phyloP scores from a whole-genome alignment of 2,113 vertebrate genomes.

The Rhinichthys klamathensis region DNA sequence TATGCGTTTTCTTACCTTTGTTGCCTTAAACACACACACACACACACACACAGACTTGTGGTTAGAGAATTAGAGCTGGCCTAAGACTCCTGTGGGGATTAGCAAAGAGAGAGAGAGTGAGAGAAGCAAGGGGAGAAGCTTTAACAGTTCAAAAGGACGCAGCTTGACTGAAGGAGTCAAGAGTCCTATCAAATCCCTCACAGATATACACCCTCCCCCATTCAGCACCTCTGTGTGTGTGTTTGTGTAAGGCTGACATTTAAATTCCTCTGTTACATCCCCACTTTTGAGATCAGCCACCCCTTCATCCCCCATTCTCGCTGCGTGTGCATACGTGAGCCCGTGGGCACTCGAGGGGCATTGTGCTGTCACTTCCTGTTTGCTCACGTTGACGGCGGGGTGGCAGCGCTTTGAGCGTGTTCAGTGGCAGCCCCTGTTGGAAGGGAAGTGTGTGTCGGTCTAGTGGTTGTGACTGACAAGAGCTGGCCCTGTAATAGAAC shows the following conservation, averaged over 20 bases:
- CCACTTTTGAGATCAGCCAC: conserved; percentile 49
- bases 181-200: conserved; percentile 45
- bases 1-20: conserved; percentile 29
- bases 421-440: conserved; percentile 55
- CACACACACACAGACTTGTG: conserved; percentile 4
- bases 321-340: conserved; percentile 37
- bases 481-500: conserved; percentile 73
- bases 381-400: conserved; percentile 69
- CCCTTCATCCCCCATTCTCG: conserved; percentile 11
- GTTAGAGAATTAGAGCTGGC: conserved; percentile 27
- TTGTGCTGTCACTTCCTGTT: conserved; percentile 74
- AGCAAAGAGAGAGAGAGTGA: conserved; percentile 48
- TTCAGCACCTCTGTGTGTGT: conserved; percentile 51
- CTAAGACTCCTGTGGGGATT: conserved; percentile 30
- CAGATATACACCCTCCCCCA: conserved; percentile 31
- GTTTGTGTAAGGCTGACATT: conserved; percentile 65
- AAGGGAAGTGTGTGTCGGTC: conserved; percentile 56
- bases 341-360: conserved; percentile 68
- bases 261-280: conserved; percentile 67
- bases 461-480: conserved; percentile 68
- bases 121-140: conserved; percentile 46
- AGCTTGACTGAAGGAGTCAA: conserved; percentile 38
- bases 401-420: conserved; percentile 66
- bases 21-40: conserved; percentile 27
- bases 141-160: conserved; percentile 52